Evolutionary conservation across 2,888 invertebrate genomes (phyloP).

Genomic region (Choristoneura rosaceana): DNA sequence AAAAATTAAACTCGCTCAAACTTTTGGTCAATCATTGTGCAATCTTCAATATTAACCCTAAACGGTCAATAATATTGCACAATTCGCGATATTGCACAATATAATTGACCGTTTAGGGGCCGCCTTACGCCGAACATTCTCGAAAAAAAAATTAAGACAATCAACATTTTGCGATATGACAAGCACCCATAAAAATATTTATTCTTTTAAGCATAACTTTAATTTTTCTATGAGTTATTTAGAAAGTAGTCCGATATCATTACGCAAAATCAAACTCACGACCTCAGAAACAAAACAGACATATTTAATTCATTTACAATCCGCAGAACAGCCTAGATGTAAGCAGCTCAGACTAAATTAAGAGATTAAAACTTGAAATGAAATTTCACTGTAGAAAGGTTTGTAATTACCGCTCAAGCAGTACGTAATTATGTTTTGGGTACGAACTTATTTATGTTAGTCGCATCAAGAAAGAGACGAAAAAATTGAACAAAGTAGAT

Average conservation of each 20-base stretch:
- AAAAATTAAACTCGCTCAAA: too few species aligned
- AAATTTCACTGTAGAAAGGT: conserved; percentile 7
- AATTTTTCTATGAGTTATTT: neutral
- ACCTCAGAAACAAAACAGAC: neutral
- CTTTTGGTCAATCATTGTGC: too few species aligned
- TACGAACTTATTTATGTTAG: neutral
- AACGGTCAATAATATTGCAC: too few species aligned
- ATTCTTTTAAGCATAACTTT: neutral
- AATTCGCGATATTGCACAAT: too few species aligned
- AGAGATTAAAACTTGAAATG: conserved; percentile 22
- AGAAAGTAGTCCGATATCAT: too few species aligned
- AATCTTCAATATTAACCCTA: too few species aligned
- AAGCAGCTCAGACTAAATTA: conserved; percentile 13
- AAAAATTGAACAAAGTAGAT: too few species aligned
- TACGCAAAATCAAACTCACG: neutral
- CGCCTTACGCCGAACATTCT: too few species aligned
- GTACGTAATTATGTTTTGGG: neutral
- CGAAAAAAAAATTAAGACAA: too few species aligned
- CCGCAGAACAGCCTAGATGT: neutral
- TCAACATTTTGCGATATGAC: too few species aligned
- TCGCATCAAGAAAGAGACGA: too few species aligned
- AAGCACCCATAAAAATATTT: neutral
- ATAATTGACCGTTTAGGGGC: too few species aligned
- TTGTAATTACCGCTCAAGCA: neutral
- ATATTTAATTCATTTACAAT: conserved; percentile 12